These are phyloP conservation scores for Melanophora roralis DNA, from an alignment of 2,888 invertebrate genomes.

Conservation along the genomic window DNA sequence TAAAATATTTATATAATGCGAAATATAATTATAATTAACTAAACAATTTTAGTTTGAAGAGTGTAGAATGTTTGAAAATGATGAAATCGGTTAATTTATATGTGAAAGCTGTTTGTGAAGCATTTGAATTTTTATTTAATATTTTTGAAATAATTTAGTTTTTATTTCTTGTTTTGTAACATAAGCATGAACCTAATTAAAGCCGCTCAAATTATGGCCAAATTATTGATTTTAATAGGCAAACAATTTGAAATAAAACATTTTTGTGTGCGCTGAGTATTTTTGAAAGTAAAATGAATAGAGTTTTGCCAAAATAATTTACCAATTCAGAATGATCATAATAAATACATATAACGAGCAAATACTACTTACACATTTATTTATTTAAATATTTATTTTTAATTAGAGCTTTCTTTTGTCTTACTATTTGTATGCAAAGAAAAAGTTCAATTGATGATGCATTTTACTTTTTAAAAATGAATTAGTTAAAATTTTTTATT, in stretches of 20 bases:
- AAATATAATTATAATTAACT: too few species aligned
- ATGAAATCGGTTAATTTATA: not conserved
- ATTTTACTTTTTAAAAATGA: constrained; percentile 59
- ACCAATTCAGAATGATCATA: constrained; percentile 55
- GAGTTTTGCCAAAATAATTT: constrained; percentile 52
- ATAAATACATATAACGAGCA: constrained; percentile 25
- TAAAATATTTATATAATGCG: too few species aligned
- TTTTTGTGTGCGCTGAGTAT: constrained; percentile 50
- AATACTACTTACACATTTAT: constrained; percentile 55
- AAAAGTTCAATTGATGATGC: constrained; percentile 55
- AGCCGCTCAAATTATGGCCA: constrained; percentile 21
- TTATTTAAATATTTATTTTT: constrained; percentile 7
- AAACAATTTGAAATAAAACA: not conserved
- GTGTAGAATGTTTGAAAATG: too few species aligned
- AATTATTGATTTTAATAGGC: constrained; percentile 1
- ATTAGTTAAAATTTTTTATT: constrained; percentile 6
- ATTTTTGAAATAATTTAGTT: not conserved
- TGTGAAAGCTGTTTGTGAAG: constrained; percentile 13
- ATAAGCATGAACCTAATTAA: not conserved
- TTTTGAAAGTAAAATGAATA: not conserved
- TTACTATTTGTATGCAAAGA: constrained; percentile 18
- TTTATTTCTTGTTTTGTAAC: not conserved
- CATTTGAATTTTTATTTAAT: not conserved
- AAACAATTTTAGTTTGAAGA: not conserved
- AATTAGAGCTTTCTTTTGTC: not conserved